Evolutionary conservation across 2,797 vertebrate species (phyloP).

Genomic region (Alauda arvensis): DNA sequence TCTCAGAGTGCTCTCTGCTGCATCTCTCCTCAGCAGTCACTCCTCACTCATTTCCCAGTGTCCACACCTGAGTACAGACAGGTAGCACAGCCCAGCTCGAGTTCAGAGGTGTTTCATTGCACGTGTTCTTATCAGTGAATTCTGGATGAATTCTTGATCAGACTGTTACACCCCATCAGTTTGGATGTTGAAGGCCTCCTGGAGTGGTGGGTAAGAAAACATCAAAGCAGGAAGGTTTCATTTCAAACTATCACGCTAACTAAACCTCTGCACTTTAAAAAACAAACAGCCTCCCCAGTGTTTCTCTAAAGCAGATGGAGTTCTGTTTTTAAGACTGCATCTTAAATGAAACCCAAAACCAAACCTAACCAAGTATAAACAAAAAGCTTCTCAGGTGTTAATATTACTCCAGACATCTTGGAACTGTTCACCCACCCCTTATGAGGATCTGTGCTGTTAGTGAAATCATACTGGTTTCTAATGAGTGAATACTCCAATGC

Average conservation of each 20-base stretch:
- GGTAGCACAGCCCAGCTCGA: neutral
- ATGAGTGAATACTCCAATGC: neutral
- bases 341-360: neutral
- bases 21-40: neutral
- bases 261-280: slow-evolving; percentile 1
- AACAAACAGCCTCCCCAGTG: neutral
- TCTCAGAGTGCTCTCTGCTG: neutral
- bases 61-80: neutral
- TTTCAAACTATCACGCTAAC: neutral
- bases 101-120: neutral
- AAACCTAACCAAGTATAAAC: neutral
- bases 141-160: neutral
- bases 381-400: slow-evolving; percentile 27
- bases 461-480: neutral
- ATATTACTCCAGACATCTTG: neutral
- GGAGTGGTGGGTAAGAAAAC: neutral
- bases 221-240: slow-evolving; percentile 10
- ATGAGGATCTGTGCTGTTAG: neutral
- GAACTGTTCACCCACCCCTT: neutral
- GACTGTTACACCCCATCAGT: neutral
- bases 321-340: slow-evolving; percentile 9
- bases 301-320: slow-evolving; percentile 3
- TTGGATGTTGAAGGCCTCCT: neutral
- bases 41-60: neutral
- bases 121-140: neutral